Percentiles rank a stretch among this genome's conserved stretches.
Evolutionary conservation across 2,888 invertebrate species (phyloP).

Genomic region (Chaetogeoica ovagalla): DNA sequence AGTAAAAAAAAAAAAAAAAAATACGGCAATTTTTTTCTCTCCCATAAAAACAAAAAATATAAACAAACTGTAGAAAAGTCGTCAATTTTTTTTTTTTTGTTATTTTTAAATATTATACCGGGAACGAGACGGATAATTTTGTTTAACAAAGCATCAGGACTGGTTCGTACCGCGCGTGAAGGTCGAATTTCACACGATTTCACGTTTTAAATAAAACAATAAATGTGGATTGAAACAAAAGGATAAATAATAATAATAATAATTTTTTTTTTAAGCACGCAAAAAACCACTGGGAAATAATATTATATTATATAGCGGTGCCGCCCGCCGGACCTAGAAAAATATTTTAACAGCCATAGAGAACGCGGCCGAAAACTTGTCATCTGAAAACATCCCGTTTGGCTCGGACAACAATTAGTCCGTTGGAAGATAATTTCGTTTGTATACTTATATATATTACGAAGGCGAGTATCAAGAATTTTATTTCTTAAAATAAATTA

Average conservation of each 20-base stretch:
- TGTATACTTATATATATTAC: neutral
- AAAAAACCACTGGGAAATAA: too few species aligned
- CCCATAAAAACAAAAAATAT: slow-evolving; percentile 11
- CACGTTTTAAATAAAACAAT: too few species aligned
- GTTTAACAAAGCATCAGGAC: neutral
- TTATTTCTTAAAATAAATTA: too few species aligned
- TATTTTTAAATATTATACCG: neutral
- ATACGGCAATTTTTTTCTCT: neutral
- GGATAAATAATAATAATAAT: neutral
- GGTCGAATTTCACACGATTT: slow-evolving; percentile 9
- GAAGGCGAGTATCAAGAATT: too few species aligned
- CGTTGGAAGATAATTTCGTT: slow-evolving; percentile 1
- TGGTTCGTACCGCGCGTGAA: neutral
- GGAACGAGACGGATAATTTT: neutral
- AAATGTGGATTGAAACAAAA: neutral
- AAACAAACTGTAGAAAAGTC: neutral
- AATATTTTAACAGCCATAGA: neutral
- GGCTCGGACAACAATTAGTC: slow-evolving; percentile 15
- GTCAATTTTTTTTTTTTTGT: neutral
- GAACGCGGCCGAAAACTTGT: neutral
- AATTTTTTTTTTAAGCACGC: neutral
- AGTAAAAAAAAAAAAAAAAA: neutral
- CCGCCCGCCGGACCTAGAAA: neutral
- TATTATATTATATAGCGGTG: neutral
- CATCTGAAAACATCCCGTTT: slow-evolving; percentile 18